phyloP scores from a whole-genome alignment of 2,113 vertebrate genomes.

The Brachirus orientalis region DNA sequence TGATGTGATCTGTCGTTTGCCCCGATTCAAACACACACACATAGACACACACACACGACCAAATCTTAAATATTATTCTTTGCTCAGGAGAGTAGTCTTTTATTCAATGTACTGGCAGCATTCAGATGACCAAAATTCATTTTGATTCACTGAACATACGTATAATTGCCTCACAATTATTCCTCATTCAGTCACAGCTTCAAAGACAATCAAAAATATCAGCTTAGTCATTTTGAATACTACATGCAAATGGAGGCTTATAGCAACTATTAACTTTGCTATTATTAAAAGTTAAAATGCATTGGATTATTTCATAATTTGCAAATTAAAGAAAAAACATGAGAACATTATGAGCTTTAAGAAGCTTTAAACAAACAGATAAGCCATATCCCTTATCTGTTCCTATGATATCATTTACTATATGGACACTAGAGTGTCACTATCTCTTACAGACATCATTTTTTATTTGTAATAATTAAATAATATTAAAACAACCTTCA shows the following conservation, averaged over 20 bases:
- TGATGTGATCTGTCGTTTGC: constrained; percentile 85
- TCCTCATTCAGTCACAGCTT: constrained; percentile 82
- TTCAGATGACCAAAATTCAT: constrained; percentile 83
- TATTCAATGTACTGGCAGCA: constrained; percentile 78
- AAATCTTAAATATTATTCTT: constrained; percentile 90
- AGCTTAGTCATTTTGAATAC: constrained; percentile 6
- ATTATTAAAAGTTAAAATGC: constrained; percentile 37
- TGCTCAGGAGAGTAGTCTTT: constrained; percentile 81
- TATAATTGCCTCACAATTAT: constrained; percentile 88
- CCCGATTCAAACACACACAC: constrained; percentile 64
- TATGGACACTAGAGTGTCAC: no score
- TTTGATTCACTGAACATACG: constrained; percentile 89
- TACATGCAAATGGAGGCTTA: constrained; percentile 16
- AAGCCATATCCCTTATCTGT: no score
- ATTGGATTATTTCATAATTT: constrained; percentile 32
- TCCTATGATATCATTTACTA: no score
- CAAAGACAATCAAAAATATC: constrained; percentile 26
- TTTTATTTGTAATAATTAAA: no score
- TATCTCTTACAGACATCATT: no score
- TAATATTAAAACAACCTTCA: no score
- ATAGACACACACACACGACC: constrained; percentile 39
- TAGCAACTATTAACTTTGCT: constrained; percentile 21
- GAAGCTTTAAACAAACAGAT: no score
- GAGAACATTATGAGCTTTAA: no score
- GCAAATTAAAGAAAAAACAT: neutral